Evolutionary conservation across 2,888 invertebrate species (phyloP).

Genomic region (Anthophora plumipes): DNA sequence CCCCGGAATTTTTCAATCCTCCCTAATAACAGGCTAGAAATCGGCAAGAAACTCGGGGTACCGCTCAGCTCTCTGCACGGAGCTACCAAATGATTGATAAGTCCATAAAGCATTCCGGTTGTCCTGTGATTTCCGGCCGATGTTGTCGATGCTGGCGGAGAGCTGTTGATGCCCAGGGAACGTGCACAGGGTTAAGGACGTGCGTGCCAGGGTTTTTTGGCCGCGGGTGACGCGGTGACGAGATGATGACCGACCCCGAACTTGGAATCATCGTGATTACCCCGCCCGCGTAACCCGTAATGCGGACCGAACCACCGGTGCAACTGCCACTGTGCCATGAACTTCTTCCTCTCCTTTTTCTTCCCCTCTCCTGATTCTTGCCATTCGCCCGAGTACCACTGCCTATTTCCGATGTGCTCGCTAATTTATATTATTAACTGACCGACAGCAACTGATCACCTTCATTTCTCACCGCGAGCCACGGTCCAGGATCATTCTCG

Average conservation of each 20-base stretch:
- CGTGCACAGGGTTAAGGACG: constrained; percentile 41
- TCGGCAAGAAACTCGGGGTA: constrained; percentile 62
- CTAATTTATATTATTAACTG: constrained; percentile 67
- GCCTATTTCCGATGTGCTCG: constrained; percentile 45
- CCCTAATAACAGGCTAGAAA: constrained; percentile 81
- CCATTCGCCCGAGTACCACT: constrained; percentile 33
- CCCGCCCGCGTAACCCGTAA: constrained; percentile 82
- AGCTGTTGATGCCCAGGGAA: constrained; percentile 50
- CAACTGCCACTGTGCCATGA: constrained; percentile 82
- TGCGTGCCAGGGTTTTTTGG: constrained; percentile 74
- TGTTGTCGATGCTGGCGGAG: constrained; percentile 52
- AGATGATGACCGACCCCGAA: constrained; percentile 83
- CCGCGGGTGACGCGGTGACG: constrained; percentile 84
- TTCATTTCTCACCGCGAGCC: constrained; percentile 29
- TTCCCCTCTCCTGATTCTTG: neutral
- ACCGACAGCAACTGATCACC: constrained; percentile 64
- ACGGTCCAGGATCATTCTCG: neutral
- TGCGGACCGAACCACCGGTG: constrained; percentile 75
- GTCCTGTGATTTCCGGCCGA: constrained; percentile 35
- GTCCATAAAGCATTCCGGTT: constrained; percentile 80
- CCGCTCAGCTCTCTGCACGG: constrained; percentile 62
- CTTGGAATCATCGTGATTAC: constrained; percentile 83
- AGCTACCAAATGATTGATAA: constrained; percentile 84
- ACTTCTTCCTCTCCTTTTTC: constrained; percentile 3
- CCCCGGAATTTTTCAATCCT: constrained; percentile 83